A percentile compares a stretch with the other conserved stretches of the same genome.
Conservation (phyloP, 2,797 vertebrate species). For the Lagocephalus sceleratus region DNA sequence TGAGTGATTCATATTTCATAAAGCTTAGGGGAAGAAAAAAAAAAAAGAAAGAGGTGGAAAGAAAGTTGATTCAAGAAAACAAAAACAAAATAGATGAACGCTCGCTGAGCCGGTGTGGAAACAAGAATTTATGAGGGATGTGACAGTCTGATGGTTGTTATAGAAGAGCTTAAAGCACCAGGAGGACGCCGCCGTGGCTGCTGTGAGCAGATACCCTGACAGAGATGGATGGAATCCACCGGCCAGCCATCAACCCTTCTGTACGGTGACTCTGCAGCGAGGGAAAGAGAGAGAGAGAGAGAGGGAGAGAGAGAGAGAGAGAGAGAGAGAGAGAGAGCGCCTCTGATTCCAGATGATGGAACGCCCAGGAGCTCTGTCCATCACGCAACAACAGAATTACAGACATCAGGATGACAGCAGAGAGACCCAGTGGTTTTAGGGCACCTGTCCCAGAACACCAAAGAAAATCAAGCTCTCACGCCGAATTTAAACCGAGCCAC, state of each 20-base stretch:
- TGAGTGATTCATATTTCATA: too few species aligned
- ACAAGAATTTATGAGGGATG: not conserved
- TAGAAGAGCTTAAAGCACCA: conserved; percentile 2
- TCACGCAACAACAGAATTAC: conserved; percentile 52
- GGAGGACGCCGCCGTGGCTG: conserved; percentile 23
- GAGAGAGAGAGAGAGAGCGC: conserved; percentile 31
- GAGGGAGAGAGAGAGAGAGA: too few species aligned
- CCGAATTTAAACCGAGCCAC: too few species aligned
- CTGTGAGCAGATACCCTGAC: conserved; percentile 36
- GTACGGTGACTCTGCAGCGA: conserved; percentile 39
- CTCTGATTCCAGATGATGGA: conserved; percentile 55
- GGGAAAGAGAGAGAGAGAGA: conserved; percentile 25
- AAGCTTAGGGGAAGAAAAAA: too few species aligned
- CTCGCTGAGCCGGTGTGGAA: too few species aligned
- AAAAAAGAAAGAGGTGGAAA: too few species aligned
- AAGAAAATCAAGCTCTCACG: conserved; percentile 9
- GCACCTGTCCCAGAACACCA: conserved; percentile 35
- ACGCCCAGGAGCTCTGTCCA: conserved; percentile 48
- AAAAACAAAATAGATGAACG: too few species aligned
- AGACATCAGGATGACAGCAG: conserved; percentile 41
- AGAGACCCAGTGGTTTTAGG: conserved; percentile 13
- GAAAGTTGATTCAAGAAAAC: too few species aligned
- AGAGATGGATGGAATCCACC: conserved; percentile 28
- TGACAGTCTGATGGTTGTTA: not conserved
- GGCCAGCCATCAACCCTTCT: conserved; percentile 31